A percentile compares a stretch with the other conserved stretches of the same genome.
Evolutionary conservation across 1,140 invertebrate genomes (phyloP).

Genomic region (Thaumetopoea pityocampa): DNA sequence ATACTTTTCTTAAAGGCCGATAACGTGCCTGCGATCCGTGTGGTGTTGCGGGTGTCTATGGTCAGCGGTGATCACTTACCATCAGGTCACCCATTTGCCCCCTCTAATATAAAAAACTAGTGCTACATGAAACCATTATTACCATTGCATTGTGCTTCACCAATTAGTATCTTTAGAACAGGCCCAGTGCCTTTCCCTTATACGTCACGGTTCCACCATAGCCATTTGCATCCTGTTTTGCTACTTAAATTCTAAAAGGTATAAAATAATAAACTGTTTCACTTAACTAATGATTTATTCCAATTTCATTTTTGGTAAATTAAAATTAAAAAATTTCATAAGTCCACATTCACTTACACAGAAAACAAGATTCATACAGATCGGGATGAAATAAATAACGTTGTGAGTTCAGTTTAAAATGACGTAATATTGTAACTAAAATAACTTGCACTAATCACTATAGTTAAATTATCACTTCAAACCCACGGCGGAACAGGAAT

Average conservation of each 20-base stretch:
- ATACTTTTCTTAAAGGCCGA: too few species aligned
- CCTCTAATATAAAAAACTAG: too few species aligned
- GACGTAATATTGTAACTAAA: constrained; percentile 56
- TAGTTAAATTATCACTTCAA: constrained; percentile 71
- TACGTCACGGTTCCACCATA: too few species aligned
- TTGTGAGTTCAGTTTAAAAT: constrained; percentile 63
- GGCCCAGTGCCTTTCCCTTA: too few species aligned
- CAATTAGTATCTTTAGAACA: too few species aligned
- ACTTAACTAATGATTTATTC: constrained; percentile 69
- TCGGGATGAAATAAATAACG: constrained; percentile 73
- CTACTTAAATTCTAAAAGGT: background rate
- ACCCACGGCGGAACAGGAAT: constrained; percentile 66
- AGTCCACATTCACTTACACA: constrained; percentile 69
- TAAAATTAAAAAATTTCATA: constrained; percentile 70
- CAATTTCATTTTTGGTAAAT: constrained; percentile 73
- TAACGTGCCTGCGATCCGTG: too few species aligned
- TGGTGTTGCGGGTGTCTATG: too few species aligned
- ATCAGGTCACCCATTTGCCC: too few species aligned
- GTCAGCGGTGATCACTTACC: too few species aligned
- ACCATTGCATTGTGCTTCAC: too few species aligned
- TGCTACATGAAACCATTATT: too few species aligned
- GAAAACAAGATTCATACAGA: constrained; percentile 70
- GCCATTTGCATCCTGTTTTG: too few species aligned
- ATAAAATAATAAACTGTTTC: constrained; percentile 34
- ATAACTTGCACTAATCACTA: constrained; percentile 69